Base-by-base conservation (phyloP, 1,140 invertebrate genomes). In the Heliconius hermathena region DNA sequence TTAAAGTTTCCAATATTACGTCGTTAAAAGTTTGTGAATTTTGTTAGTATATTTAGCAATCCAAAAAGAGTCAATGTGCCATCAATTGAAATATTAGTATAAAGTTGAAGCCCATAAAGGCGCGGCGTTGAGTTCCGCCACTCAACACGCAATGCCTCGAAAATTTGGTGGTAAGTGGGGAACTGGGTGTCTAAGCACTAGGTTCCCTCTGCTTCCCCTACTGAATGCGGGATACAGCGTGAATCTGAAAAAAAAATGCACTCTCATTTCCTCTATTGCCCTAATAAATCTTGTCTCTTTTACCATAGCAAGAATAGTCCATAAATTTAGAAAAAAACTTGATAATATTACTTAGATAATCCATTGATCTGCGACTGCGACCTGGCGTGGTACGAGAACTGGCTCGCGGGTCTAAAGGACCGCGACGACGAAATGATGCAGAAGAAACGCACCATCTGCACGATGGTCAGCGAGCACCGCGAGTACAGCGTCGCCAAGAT, bases 291-390 rank as follows among this genome's bases (percentile, higher is more conserved):
- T 22, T 11, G 0, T 57, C 2, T 22, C 2, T 46, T 57, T 57
- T 0, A 9, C 54, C 8, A 36, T 22, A 71, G 13, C 26, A 33
- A 71, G 16, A 16, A 20, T 29, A 8, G 6, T 52, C 49, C 5
- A 20, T 52, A 52, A 6, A 20, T 52, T 52, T 52, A 20, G 6
- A 52, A 1, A 52, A 1, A 52, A 57, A 22, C 0, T 46, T 57
- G n/a, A 3, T 71, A 75, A 26, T 26, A 26, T 76, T 73, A 49
- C 57, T 22, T 46, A 98, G 98, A 98, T 95, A 99, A 99, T 93
- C 98, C 98, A 1, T 91, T 99, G 82, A 95, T 97, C 60, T 99
- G 98, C 89, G 97, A 98, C 83, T 99, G 98, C 88, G 97, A 98
- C 82, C 94, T 99, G 71, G 96, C 96, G 71, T 99, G 98, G 98